These are phyloP conservation scores for Danio tinwini DNA, from an alignment of 2,797 vertebrate genomes.

Conservation along the genomic window DNA sequence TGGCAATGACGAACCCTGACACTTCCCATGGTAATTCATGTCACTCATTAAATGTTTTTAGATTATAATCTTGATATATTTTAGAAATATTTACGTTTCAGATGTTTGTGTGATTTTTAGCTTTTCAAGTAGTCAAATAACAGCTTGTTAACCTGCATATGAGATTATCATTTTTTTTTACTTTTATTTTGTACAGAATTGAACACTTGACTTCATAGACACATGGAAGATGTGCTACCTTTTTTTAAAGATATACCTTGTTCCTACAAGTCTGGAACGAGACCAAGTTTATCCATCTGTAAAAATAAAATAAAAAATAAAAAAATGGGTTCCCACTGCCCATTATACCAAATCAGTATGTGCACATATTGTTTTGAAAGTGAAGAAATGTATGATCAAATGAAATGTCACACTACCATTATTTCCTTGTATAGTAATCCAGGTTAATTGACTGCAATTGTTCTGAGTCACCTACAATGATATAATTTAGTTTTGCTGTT, in stretches of 20 bases:
- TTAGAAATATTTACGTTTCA: too few species aligned
- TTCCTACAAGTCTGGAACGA: constrained; percentile 66
- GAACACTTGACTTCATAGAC: constrained; percentile 46
- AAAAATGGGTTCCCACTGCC: constrained; percentile 65
- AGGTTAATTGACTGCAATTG: constrained; percentile 45
- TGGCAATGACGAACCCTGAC: constrained; percentile 89
- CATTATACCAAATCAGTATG: constrained; percentile 50
- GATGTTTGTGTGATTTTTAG: background rate
- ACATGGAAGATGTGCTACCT: constrained; percentile 55
- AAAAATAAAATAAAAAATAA: too few species aligned
- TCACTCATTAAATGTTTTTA: background rate
- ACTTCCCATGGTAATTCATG: constrained; percentile 42
- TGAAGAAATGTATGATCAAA: constrained; percentile 51
- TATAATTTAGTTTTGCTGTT: constrained; percentile 39
- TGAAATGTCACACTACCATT: constrained; percentile 51
- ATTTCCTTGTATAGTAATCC: constrained; percentile 55
- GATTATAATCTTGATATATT: too few species aligned
- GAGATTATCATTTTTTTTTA: background rate
- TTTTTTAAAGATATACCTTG: constrained; percentile 61
- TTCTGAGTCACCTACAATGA: constrained; percentile 50
- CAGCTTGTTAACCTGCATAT: background rate
- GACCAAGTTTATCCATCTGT: constrained; percentile 62
- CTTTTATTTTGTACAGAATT: constrained; percentile 43
- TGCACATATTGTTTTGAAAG: constrained; percentile 48
- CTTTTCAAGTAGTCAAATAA: background rate